These are phyloP conservation scores for Oligia latruncula DNA, from an alignment of 2,888 invertebrate genomes.

Conservation along the genomic window DNA sequence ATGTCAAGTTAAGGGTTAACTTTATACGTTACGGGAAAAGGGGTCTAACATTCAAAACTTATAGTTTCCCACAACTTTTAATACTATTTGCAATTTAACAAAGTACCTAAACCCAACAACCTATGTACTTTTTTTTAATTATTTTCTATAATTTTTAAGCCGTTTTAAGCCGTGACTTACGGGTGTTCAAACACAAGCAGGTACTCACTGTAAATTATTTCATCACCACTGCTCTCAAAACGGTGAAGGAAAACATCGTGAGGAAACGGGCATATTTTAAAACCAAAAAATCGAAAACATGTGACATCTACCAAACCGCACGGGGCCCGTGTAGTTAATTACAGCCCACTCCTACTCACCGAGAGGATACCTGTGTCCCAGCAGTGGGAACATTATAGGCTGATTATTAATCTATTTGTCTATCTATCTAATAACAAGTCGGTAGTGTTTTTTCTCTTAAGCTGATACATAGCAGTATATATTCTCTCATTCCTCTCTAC, in stretches of 20 bases:
- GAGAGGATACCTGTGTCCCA: neutral
- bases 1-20: constrained; percentile 11
- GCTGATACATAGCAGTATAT: neutral
- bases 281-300: neutral
- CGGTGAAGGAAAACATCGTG: neutral
- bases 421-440: neutral
- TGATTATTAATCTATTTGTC: neutral
- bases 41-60: neutral
- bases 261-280: neutral
- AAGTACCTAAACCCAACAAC: neutral
- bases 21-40: constrained; percentile 13
- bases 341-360: neutral
- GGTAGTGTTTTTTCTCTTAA: neutral
- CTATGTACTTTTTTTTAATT: no score
- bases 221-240: neutral
- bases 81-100: neutral
- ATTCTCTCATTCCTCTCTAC: neutral
- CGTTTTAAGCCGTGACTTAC: neutral
- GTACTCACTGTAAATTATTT: neutral
- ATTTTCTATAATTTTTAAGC: neutral
- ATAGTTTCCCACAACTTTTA: neutral
- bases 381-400: neutral
- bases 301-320: neutral
- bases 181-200: neutral
- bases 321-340: neutral